phyloP scores from a whole-genome alignment of 2,113 vertebrate genomes.

The Marmota flaviventris region DNA sequence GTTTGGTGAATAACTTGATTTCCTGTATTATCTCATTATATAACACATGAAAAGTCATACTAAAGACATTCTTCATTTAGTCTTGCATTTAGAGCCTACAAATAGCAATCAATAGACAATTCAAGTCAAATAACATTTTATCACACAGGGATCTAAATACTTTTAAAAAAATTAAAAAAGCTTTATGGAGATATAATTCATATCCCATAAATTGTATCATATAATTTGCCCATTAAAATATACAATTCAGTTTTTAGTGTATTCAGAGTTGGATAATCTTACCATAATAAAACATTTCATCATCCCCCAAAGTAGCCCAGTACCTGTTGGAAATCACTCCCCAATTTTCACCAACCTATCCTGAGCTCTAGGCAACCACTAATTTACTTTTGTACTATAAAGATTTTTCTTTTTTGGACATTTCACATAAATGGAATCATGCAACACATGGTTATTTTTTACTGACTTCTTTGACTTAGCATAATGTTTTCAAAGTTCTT shows the following conservation, averaged over 20 bases:
- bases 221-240: background rate
- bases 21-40: background rate
- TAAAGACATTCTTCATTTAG: background rate
- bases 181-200: conserved; percentile 29
- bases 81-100: background rate
- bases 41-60: background rate
- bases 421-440: background rate
- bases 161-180: background rate
- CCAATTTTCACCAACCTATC: background rate
- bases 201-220: background rate
- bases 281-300: conserved; percentile 40
- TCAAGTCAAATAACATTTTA: background rate
- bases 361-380: background rate
- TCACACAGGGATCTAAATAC: background rate
- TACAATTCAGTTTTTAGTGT: conserved; percentile 9
- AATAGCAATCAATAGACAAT: background rate
- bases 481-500: conserved; percentile 21
- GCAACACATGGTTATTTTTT: background rate
- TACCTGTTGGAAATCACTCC: background rate
- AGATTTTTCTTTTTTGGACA: background rate
- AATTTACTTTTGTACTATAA: background rate
- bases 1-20: conserved; percentile 29
- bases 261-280: background rate
- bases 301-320: background rate
- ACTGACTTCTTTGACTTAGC: background rate